Percentiles rank a stretch among this genome's conserved stretches.
Evolutionary conservation across 1,140 invertebrate genomes (phyloP).

Genomic region (Battus philenor): DNA sequence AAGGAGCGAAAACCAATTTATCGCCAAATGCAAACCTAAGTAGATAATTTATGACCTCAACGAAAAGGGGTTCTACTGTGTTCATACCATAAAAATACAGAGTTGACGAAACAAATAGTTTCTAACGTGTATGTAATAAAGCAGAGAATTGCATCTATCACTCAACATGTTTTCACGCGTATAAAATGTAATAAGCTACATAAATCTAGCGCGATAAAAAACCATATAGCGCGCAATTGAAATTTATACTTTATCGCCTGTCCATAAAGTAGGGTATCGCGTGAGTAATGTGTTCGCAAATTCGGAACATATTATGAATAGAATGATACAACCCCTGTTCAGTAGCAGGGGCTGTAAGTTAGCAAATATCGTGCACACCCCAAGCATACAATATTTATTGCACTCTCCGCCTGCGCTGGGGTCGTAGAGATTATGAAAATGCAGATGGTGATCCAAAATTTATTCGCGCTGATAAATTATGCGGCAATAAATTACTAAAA

Average conservation of each 20-base stretch:
- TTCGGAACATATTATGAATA: conserved; percentile 54
- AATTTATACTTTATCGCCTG: conserved; percentile 26
- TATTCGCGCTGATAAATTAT: conserved; percentile 33
- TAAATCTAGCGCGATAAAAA: conserved; percentile 41
- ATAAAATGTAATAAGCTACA: conserved; percentile 62
- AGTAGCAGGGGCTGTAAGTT: conserved; percentile 38
- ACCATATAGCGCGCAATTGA: background rate
- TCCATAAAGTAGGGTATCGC: conserved; percentile 25
- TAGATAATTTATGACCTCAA: conserved; percentile 58
- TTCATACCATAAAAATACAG: conserved; percentile 18
- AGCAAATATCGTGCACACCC: conserved; percentile 56
- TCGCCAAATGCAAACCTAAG: conserved; percentile 62
- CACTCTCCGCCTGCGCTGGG: conserved; percentile 31
- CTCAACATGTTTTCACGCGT: conserved; percentile 52
- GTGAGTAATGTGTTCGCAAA: conserved; percentile 29
- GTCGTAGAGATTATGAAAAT: conserved; percentile 44
- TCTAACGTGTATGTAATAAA: conserved; percentile 39
- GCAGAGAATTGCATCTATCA: conserved; percentile 47
- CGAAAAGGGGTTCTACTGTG: conserved; percentile 43
- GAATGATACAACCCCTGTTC: conserved; percentile 43
- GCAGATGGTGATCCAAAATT: conserved; percentile 36
- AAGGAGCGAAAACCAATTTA: conserved; percentile 58
- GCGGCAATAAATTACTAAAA: conserved; percentile 11
- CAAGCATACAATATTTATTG: conserved; percentile 61
- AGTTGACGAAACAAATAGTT: conserved; percentile 31